phyloP scores from a whole-genome alignment of 1,140 invertebrate species.

The Drosophila pachea region DNA sequence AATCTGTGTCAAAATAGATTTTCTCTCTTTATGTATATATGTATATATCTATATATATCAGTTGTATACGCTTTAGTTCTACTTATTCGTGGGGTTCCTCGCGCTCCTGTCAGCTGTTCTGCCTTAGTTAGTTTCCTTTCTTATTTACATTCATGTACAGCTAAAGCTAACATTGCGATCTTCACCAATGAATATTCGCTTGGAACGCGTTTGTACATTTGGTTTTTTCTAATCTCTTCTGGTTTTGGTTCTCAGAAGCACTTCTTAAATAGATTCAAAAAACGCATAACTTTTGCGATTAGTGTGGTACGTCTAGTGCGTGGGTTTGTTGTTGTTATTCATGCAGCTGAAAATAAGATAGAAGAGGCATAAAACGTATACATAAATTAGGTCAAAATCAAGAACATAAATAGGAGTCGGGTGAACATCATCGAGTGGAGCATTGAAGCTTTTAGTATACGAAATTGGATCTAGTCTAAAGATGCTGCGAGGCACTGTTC shows the following conservation, averaged over 20 bases:
- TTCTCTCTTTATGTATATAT: slow-evolving; percentile 21
- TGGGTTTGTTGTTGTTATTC: slow-evolving; percentile 78
- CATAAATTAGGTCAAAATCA: slow-evolving; percentile 38
- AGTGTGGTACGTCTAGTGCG: slow-evolving; percentile 76
- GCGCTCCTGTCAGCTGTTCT: slow-evolving; percentile 13
- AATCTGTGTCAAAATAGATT: slow-evolving; percentile 40
- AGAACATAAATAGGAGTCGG: slow-evolving; percentile 7
- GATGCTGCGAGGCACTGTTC: not conserved
- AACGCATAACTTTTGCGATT: slow-evolving; percentile 73
- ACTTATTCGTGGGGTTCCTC: slow-evolving; percentile 29
- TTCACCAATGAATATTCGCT: slow-evolving; percentile 14
- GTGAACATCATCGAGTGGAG: not conserved
- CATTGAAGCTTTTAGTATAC: not conserved
- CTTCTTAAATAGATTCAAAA: slow-evolving; percentile 76
- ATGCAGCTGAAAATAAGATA: slow-evolving; percentile 77
- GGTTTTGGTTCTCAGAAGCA: slow-evolving; percentile 62
- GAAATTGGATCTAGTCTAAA: slow-evolving; percentile 6
- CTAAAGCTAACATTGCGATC: slow-evolving; percentile 5
- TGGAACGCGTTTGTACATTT: slow-evolving; percentile 30
- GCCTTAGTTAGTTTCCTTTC: not conserved
- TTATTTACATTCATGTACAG: slow-evolving; percentile 29
- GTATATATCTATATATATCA: slow-evolving; percentile 23
- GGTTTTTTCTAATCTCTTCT: slow-evolving; percentile 21
- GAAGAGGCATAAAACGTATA: slow-evolving; percentile 62
- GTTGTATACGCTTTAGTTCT: slow-evolving; percentile 15